Evolutionary conservation across 2,797 vertebrate species (phyloP), one percentile per base, ranked within the genome.

Genomic region (Cuniculus paca): DNA sequence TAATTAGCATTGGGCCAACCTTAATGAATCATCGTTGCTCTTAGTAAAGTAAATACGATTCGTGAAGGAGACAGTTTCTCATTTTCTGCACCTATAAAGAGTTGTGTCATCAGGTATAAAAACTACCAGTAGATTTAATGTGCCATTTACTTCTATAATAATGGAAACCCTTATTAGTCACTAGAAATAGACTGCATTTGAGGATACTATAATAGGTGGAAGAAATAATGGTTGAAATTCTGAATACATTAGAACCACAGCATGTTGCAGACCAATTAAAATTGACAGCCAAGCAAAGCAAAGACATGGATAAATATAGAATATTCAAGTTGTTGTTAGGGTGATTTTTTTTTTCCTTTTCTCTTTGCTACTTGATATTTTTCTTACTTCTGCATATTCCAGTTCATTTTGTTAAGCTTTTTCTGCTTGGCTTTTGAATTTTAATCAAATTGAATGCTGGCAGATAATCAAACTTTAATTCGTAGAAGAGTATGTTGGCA

Each of bases 251-350:
- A 98, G 98, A 98, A 96, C 90, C 98, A 97, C 97, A 97, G 97
- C 91, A 96, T 97, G 98, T 95, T 98, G 96, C 97, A 98, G 97
- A 92, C 98, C 98, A 98, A 98, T 98, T 99, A 98, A 98, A 98
- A 98, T 68, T 98, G 98, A 98, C 98, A 98, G 97, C 96, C 93
- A 97, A 97, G 96, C 97, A 98, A 98, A 98, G 98, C 79, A 16
- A 97, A 97, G 95, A 97, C 97, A 97, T 77, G 97, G 97, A 98
- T 97, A 98, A 98, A 98, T 97, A 97, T 77, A 98, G 97, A 98
- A 98, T 97, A 97, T 96, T 80, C 77, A 94, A 97, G 83, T 97
- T 96, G 77, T 94, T 98, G 79, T 95, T 88, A 91, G 63, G 72
- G 88, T 85, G 75, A 42, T n/a, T 65, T 96, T 80, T 96, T 39